A percentile compares a stretch with the other conserved stretches of the same genome.
Evolutionary conservation across 2,797 vertebrate genomes (phyloP).

Genomic region (Coregonus ussuriensis): DNA sequence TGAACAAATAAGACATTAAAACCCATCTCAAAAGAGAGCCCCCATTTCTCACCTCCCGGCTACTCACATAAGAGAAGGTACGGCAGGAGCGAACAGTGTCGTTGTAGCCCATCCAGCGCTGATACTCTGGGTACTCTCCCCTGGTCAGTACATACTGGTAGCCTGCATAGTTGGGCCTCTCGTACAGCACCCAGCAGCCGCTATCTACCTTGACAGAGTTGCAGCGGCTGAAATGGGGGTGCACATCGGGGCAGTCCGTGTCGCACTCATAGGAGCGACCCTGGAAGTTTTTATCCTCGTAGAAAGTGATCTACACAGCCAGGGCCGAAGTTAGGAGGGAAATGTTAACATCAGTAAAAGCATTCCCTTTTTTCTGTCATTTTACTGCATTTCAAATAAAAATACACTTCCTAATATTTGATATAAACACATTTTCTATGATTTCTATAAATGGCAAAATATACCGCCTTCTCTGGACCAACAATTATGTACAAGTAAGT

Average conservation of each 20-base stretch:
- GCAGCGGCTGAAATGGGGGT: slow-evolving; percentile 30
- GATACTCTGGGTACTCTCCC: slow-evolving; percentile 41
- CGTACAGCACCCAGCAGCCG: slow-evolving; percentile 40
- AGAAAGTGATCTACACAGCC: slow-evolving; percentile 24
- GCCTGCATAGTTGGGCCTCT: slow-evolving; percentile 34
- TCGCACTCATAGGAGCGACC: slow-evolving; percentile 38
- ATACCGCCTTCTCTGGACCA: neutral
- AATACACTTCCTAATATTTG: neutral
- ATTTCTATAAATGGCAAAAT: neutral
- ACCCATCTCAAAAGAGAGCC: neutral
- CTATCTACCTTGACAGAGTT: slow-evolving; percentile 30
- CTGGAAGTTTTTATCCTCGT: slow-evolving; percentile 34
- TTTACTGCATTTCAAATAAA: neutral
- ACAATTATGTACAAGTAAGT: neutral
- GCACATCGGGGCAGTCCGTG: slow-evolving; percentile 23
- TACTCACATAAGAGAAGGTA: slow-evolving; percentile 36
- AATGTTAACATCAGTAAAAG: neutral
- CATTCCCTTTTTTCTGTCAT: too few relatives aligned
- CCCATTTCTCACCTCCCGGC: neutral
- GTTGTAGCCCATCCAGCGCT: slow-evolving; percentile 42
- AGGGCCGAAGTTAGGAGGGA: neutral
- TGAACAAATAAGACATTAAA: neutral
- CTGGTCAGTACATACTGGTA: slow-evolving; percentile 42
- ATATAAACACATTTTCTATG: neutral
- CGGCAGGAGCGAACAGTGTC: slow-evolving; percentile 37